These are phyloP conservation scores for Harpagifer antarcticus DNA, from an alignment of 2,797 vertebrate genomes.

Conservation along the genomic window DNA sequence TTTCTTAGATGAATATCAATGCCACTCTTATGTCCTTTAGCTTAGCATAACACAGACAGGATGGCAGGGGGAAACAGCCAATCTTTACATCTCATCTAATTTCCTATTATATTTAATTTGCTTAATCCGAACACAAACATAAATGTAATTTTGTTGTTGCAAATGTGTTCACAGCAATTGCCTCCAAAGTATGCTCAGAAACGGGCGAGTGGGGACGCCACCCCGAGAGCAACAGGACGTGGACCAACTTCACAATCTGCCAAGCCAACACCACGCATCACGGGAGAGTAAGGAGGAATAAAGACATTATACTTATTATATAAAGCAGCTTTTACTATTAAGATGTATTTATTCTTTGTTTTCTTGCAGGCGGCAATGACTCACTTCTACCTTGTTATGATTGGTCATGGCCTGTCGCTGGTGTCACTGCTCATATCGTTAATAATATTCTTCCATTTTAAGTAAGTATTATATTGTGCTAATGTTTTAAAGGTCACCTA, in stretches of 20 bases:
- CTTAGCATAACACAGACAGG: background rate
- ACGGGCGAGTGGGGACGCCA: constrained; percentile 93
- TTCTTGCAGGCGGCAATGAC: constrained; percentile 89
- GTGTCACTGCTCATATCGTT: constrained; percentile 93
- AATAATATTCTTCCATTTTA: constrained; percentile 97
- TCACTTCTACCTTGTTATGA: constrained; percentile 94
- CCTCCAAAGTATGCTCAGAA: constrained; percentile 91
- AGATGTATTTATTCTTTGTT: constrained; percentile 8
- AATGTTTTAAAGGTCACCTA: background rate
- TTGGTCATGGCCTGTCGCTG: constrained; percentile 94
- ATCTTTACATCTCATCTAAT: background rate
- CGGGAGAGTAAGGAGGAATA: constrained; percentile 78
- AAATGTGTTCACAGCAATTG: constrained; percentile 84
- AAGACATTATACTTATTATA: accelerated
- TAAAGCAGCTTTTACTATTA: background rate
- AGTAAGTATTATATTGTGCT: constrained; percentile 85
- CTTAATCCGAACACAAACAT: background rate
- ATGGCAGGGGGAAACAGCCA: background rate
- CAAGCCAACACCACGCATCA: constrained; percentile 76
- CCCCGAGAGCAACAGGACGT: constrained; percentile 93
- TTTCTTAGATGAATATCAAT: background rate
- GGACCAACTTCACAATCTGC: constrained; percentile 95
- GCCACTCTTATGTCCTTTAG: background rate
- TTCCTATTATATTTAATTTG: background rate
- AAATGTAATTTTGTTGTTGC: background rate